phyloP scores from a whole-genome alignment of 1,140 invertebrate species.

The Magallana ariakensis region DNA sequence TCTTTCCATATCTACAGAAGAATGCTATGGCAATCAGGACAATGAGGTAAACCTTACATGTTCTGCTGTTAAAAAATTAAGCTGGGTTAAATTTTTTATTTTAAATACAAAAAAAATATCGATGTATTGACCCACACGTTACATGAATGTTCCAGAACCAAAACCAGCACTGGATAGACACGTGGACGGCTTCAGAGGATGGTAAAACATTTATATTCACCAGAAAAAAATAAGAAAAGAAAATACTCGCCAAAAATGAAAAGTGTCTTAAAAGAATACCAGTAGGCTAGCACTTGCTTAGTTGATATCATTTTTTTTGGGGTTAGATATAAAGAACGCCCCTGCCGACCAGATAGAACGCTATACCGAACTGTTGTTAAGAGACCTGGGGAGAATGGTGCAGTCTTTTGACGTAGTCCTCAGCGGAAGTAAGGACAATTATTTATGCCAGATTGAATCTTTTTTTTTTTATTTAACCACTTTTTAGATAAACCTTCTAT shows the following conservation, averaged over 20 bases:
- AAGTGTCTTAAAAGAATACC: no score
- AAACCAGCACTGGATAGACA: constrained; percentile 1
- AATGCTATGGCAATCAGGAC: neutral
- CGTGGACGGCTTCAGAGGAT: neutral
- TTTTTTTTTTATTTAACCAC: no score
- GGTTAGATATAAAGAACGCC: neutral
- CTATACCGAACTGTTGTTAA: neutral
- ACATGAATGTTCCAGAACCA: neutral
- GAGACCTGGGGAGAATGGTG: neutral
- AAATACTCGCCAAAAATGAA: no score
- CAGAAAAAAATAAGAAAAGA: no score
- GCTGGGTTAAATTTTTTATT: no score
- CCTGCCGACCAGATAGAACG: neutral
- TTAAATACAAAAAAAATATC: no score
- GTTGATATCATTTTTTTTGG: neutral
- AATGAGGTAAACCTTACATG: neutral
- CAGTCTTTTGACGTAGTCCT: neutral
- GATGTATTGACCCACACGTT: no score
- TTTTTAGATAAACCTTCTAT: no score
- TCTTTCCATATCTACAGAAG: neutral
- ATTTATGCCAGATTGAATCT: no score
- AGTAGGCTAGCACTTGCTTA: neutral
- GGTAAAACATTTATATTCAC: neutral
- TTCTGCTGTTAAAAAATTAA: no score
- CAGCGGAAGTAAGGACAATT: neutral